Base-by-base conservation (phyloP, 2,797 vertebrate species). In the Notoglanidium macrostoma region DNA sequence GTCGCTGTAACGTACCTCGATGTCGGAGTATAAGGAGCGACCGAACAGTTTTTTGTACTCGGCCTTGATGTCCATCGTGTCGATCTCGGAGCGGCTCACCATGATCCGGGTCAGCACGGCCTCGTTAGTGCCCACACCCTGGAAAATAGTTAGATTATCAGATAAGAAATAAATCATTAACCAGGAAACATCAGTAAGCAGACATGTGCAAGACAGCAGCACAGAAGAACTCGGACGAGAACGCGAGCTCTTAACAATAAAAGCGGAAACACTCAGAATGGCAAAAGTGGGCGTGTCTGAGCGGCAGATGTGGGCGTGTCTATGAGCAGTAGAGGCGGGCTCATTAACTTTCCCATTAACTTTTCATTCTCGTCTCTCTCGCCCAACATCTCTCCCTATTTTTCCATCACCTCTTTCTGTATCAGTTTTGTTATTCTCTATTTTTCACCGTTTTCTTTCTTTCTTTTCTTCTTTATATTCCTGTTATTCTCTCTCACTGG, bases 31-130 rank as follows among this genome's bases (percentile, higher is more conserved):
- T 29, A 98, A 93, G 2, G 97, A 94, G 35, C 59, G 79, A 78
- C 97, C 96, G 89, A 92, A 96, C 68, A 95, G 91, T 90, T 97
- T 97, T 93, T 97, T 97, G 89, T 96, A 98, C 90, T 97, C 97
- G 0, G 92, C 90, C 92, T 93, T 95, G 91, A 98, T 96, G 92
- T 98, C 97, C 94, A 96, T 46, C 90, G 98, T 91, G 91, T 98
- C 97, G 0, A 96, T 93, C 92, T 98, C 97, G 1, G 97, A 97
- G 83, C 97, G 96, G 88, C 96, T 93, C 80, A 97, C 96, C 17
- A 98, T 86, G 73, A 97, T 96, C 92, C 97, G 95, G 84, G 93
- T 97, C 87, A 98, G 91, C 54, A 90, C 93, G 67, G 93, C 94
- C 92, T 98, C 97, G 11, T 96, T 95, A 21, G 97, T 97, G 32